Evolutionary conservation across 2,888 invertebrate species (phyloP).

Genomic region (Chesias legatella): DNA sequence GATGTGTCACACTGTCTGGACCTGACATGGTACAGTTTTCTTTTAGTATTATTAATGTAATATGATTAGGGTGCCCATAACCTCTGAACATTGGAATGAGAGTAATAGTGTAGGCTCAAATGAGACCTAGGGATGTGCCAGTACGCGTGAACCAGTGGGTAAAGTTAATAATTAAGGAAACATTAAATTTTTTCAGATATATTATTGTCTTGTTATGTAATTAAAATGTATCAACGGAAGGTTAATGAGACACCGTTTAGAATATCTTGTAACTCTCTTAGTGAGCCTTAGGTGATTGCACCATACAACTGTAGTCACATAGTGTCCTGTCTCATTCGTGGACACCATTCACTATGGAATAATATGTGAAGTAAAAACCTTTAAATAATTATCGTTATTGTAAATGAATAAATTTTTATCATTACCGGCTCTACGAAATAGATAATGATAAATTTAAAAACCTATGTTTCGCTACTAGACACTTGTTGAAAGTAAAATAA

Average conservation of each 20-base stretch:
- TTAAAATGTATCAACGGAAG: constrained; percentile 77
- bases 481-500: constrained; percentile 72
- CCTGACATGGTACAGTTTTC: constrained; percentile 50
- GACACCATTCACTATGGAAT: constrained; percentile 37
- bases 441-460: constrained; percentile 61
- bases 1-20: constrained; percentile 55
- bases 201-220: constrained; percentile 81
- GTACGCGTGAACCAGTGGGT: constrained; percentile 73
- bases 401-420: constrained; percentile 74
- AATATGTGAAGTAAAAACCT: constrained; percentile 59
- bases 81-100: constrained; percentile 62
- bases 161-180: constrained; percentile 77
- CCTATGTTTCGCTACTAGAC: constrained; percentile 73
- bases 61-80: constrained; percentile 48
- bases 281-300: constrained; percentile 71
- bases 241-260: constrained; percentile 59
- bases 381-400: constrained; percentile 70
- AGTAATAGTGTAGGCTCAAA: constrained; percentile 54
- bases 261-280: constrained; percentile 68
- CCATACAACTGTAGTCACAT: constrained; percentile 57
- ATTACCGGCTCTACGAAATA: constrained; percentile 63
- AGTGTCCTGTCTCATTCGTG: constrained; percentile 31
- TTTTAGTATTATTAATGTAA: constrained; percentile 53
- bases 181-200: constrained; percentile 80
- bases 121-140: constrained; percentile 58